These are phyloP conservation scores for Pangasius macronema DNA, from an alignment of 2,797 vertebrate genomes.

Conservation along the genomic window DNA sequence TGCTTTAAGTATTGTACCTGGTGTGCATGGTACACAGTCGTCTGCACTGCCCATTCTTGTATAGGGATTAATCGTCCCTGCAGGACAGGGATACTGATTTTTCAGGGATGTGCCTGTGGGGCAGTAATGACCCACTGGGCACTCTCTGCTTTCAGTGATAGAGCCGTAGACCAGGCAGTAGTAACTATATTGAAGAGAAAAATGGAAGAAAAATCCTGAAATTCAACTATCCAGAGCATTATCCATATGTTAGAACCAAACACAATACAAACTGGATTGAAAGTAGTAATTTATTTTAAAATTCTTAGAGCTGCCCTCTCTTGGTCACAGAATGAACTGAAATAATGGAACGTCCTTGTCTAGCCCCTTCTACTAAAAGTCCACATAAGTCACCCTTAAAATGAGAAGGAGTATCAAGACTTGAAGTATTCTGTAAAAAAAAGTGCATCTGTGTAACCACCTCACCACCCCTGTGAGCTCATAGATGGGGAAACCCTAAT, in stretches of 20 bases:
- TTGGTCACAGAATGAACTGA: not conserved
- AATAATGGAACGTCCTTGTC: not conserved
- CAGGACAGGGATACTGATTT: slow-evolving; percentile 84
- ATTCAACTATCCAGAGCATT: not conserved
- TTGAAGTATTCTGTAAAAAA: not conserved
- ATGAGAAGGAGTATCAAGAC: not conserved
- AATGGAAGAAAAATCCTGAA: slow-evolving; percentile 39
- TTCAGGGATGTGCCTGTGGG: slow-evolving; percentile 76
- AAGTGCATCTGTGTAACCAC: not conserved
- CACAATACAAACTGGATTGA: no score
- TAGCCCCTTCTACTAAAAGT: not conserved
- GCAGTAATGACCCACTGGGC: slow-evolving; percentile 87
- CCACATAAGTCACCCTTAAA: not conserved
- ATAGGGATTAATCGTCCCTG: slow-evolving; percentile 81
- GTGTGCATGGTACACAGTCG: slow-evolving; percentile 81
- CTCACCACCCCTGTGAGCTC: not conserved
- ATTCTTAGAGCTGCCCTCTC: not conserved
- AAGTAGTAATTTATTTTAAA: not conserved
- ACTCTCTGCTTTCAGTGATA: slow-evolving; percentile 69
- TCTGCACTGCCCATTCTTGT: slow-evolving; percentile 64
- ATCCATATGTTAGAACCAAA: no score
- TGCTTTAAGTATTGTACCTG: slow-evolving; percentile 74
- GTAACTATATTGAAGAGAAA: slow-evolving; percentile 70
- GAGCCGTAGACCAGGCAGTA: slow-evolving; percentile 82
- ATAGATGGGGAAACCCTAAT: not conserved